phyloP scores from a whole-genome alignment of 1,140 invertebrate genomes.

The Zaprionus vittiger region DNA sequence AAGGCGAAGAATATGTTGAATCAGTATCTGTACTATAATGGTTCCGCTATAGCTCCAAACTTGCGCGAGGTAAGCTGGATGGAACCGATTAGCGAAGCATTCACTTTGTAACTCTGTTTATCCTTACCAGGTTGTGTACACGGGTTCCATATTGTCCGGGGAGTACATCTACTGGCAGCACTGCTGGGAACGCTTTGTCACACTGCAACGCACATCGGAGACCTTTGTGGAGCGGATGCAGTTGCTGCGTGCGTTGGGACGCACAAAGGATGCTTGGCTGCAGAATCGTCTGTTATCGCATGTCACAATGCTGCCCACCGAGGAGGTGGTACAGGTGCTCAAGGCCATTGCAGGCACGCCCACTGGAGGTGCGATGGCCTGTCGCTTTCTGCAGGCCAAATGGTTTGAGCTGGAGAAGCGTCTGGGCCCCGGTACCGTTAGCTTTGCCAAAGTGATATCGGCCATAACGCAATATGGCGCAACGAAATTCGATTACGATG shows the following conservation, averaged over 20 bases:
- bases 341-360: constrained; percentile 88
- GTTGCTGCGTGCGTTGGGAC: constrained; percentile 88
- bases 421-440: constrained; percentile 89
- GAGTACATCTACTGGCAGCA: constrained; percentile 90
- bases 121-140: constrained; percentile 74
- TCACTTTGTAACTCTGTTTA: neutral
- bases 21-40: constrained; percentile 77
- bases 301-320: constrained; percentile 87
- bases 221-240: constrained; percentile 88
- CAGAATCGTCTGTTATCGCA: constrained; percentile 90
- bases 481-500: constrained; percentile 89
- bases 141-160: constrained; percentile 86
- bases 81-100: no score
- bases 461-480: constrained; percentile 89
- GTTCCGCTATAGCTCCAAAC: constrained; percentile 76
- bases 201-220: constrained; percentile 85
- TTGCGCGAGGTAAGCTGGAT: constrained; percentile 67
- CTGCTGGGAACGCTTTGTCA: constrained; percentile 88
- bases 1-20: constrained; percentile 83
- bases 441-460: constrained; percentile 89
- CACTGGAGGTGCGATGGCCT: constrained; percentile 89
- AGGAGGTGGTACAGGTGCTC: constrained; percentile 89
- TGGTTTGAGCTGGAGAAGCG: constrained; percentile 88
- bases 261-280: constrained; percentile 89
- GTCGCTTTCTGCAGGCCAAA: constrained; percentile 90